Conservation (phyloP, 2,113 vertebrate species). For the Solenodon paradoxus region DNA sequence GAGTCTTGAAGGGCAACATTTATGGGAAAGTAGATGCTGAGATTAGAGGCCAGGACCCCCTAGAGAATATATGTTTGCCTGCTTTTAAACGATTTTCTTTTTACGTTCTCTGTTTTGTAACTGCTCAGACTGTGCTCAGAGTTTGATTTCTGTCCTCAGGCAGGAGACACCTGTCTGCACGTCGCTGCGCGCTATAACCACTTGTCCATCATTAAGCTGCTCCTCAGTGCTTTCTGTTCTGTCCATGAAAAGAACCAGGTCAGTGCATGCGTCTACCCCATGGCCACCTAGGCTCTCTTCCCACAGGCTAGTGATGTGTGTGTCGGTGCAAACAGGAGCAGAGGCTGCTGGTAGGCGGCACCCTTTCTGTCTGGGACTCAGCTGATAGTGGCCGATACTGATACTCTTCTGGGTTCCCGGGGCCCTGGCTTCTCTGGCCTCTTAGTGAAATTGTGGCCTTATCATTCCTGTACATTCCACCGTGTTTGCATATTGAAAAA, state of each 20-base stretch:
- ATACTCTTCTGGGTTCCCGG: too few species aligned
- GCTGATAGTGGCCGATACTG: too few species aligned
- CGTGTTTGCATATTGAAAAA: slow-evolving; percentile 32
- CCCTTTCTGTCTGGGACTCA: neutral
- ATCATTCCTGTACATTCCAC: slow-evolving; percentile 48
- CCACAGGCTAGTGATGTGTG: neutral
- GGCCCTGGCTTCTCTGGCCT: slow-evolving; percentile 37
- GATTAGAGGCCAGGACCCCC: neutral
- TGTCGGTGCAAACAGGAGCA: fast-evolving
- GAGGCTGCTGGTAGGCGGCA: neutral
- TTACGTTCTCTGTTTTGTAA: slow-evolving; percentile 17
- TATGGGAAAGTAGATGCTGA: neutral
- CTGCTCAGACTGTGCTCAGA: slow-evolving; percentile 66
- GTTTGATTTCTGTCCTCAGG: slow-evolving; percentile 87
- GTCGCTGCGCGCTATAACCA: slow-evolving; percentile 97
- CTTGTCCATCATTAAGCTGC: slow-evolving; percentile 90
- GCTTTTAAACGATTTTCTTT: neutral
- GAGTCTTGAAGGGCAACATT: neutral
- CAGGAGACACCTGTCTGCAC: slow-evolving; percentile 95
- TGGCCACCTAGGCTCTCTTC: slow-evolving; percentile 35
- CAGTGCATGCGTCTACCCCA: slow-evolving; percentile 81
- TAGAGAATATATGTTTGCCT: neutral
- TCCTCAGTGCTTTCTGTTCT: slow-evolving; percentile 96
- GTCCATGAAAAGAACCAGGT: slow-evolving; percentile 97
- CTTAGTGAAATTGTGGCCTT: slow-evolving; percentile 38